Evolutionary conservation across 2,888 invertebrate genomes (phyloP).

Genomic region (Ariolimax columbianus): DNA sequence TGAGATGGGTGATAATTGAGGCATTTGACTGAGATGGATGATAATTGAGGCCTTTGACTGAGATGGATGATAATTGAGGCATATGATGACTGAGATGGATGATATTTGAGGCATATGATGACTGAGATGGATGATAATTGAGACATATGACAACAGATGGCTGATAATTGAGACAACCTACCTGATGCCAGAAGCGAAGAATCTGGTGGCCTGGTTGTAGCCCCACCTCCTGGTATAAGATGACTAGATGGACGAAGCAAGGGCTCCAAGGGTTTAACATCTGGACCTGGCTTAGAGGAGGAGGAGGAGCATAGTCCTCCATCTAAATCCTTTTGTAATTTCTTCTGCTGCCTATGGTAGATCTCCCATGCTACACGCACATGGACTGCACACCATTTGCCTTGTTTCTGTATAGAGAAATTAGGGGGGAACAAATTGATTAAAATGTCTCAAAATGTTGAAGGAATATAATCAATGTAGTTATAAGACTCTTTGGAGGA

Average conservation of each 20-base stretch:
- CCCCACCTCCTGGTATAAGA: slow-evolving; percentile 80
- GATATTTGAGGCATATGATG: too few species aligned
- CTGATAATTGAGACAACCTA: too few species aligned
- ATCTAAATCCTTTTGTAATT: slow-evolving; percentile 78
- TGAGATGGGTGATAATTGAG: too few species aligned
- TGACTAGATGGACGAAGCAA: slow-evolving; percentile 85
- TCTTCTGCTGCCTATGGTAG: slow-evolving; percentile 93
- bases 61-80: too few species aligned
- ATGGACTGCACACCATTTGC: slow-evolving; percentile 99
- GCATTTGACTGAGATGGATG: too few species aligned
- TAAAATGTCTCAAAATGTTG: too few species aligned
- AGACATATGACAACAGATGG: too few species aligned
- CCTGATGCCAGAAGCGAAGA: slow-evolving; percentile 46
- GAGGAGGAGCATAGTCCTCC: slow-evolving; percentile 23
- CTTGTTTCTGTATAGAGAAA: slow-evolving; percentile 64
- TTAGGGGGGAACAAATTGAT: too few species aligned
- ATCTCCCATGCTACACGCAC: slow-evolving; percentile 99
- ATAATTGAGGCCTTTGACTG: too few species aligned
- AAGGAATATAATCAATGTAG: too few species aligned
- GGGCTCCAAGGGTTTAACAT: slow-evolving; percentile 80
- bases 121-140: background rate
- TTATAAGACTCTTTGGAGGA: too few species aligned
- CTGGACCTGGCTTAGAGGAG: slow-evolving; percentile 74
- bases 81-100: too few species aligned
- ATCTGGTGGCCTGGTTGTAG: slow-evolving; percentile 53